A percentile compares a stretch with the other conserved stretches of the same genome.
These are phyloP conservation scores for Reticulitermes lucifugus DNA, from an alignment of 2,888 invertebrate species.

Conservation along the genomic window DNA sequence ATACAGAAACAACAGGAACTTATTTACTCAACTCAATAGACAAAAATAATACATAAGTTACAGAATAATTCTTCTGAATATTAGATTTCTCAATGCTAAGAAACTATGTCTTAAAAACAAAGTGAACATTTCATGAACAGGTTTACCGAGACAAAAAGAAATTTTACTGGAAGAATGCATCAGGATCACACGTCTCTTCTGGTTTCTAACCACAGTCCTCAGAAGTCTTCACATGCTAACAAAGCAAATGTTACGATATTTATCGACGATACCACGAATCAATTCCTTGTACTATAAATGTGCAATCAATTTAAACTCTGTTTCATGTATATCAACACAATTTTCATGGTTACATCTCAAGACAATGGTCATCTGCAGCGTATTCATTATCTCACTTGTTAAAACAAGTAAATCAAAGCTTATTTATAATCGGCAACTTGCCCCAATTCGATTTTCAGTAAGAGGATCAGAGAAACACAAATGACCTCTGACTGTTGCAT, in stretches of 20 bases:
- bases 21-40: not conserved
- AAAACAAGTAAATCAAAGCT: not conserved
- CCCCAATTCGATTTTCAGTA: slow-evolving; percentile 21
- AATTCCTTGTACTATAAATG: not conserved
- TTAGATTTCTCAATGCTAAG: not conserved
- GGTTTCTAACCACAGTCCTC: not conserved
- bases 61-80: not conserved
- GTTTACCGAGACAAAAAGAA: not conserved
- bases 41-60: slow-evolving; percentile 7
- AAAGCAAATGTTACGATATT: not conserved
- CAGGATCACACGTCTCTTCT: not conserved
- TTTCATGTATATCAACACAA: no score
- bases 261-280: not conserved
- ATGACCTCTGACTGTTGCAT: not conserved
- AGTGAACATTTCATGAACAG: not conserved
- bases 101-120: not conserved
- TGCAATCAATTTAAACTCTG: not conserved
- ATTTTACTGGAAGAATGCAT: slow-evolving; percentile 29
- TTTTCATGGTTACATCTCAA: no score
- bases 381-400: not conserved
- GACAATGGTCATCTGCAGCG: no score
- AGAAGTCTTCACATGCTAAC: not conserved
- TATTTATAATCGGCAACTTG: not conserved
- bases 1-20: slow-evolving; percentile 23
- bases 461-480: slow-evolving; percentile 15